Evolutionary conservation across 2,797 vertebrate species (phyloP).

Genomic region (Clarias platycephalus): DNA sequence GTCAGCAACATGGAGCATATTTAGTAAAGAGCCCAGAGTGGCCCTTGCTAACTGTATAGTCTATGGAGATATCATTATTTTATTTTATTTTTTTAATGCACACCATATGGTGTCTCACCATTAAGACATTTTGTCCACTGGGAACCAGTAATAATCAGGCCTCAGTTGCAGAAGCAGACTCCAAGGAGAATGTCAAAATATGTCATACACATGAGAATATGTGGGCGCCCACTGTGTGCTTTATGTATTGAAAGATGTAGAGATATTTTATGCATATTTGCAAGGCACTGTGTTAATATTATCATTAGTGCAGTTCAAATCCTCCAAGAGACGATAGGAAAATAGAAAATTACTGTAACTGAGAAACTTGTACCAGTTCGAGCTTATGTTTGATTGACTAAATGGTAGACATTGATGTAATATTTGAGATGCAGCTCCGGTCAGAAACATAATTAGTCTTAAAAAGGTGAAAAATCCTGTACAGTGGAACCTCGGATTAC

Average conservation of each 20-base stretch:
- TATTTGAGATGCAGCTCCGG: neutral
- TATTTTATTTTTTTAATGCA: constrained; percentile 54
- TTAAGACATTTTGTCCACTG: constrained; percentile 65
- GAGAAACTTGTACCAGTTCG: neutral
- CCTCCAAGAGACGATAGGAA: neutral
- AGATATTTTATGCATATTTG: constrained; percentile 9
- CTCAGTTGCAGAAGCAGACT: constrained; percentile 56
- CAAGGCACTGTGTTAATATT: neutral
- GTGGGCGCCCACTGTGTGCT: constrained; percentile 16
- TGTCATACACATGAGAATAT: constrained; percentile 10
- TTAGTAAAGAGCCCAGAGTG: constrained; percentile 58
- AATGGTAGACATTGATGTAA: neutral
- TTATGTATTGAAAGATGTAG: constrained; percentile 2
- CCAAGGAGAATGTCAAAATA: constrained; percentile 62
- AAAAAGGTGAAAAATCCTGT: neutral
- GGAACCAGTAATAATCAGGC: constrained; percentile 66
- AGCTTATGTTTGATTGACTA: neutral
- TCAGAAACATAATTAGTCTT: neutral
- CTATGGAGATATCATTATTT: constrained; percentile 29
- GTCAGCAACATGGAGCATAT: constrained; percentile 61
- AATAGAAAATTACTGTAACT: neutral
- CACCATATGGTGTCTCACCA: constrained; percentile 69
- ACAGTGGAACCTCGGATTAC: too few relatives aligned
- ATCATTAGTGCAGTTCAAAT: neutral
- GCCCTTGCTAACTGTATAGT: constrained; percentile 57